Conservation (phyloP, 2,888 invertebrate species). For the Achlya flavicornis region DNA sequence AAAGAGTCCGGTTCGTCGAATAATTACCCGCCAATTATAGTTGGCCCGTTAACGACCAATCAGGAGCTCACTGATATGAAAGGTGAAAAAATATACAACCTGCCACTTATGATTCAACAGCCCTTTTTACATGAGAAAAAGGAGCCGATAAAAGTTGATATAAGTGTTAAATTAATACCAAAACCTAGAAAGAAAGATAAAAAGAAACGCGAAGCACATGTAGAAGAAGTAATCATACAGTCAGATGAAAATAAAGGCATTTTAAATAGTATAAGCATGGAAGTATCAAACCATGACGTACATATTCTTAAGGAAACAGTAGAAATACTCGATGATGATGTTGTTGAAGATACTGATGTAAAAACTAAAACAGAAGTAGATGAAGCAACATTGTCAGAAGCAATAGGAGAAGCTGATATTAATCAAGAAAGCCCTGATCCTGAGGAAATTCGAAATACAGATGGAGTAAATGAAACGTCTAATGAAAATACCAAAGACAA, state of each 20-base stretch:
- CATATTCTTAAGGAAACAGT: conserved; percentile 66
- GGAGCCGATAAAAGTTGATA: conserved; percentile 91
- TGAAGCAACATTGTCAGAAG: background rate
- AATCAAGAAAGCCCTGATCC: background rate
- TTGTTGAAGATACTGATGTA: conserved; percentile 31
- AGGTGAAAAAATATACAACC: conserved; percentile 75
- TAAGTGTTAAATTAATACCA: conserved; percentile 89
- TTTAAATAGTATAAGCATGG: conserved; percentile 75
- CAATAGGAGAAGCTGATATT: background rate
- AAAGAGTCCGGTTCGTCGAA: conserved; percentile 85
- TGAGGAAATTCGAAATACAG: background rate
- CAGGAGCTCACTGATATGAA: conserved; percentile 75
- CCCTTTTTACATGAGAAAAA: conserved; percentile 85
- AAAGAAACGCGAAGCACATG: conserved; percentile 60
- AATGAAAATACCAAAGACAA: background rate
- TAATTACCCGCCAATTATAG: conserved; percentile 75
- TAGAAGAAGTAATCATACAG: conserved; percentile 56
- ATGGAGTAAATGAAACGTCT: background rate
- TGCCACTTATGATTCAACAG: conserved; percentile 83
- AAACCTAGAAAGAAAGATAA: conserved; percentile 80
- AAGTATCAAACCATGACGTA: conserved; percentile 67
- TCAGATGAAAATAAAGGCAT: conserved; percentile 63
- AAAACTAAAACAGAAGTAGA: conserved; percentile 28
- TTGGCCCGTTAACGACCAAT: conserved; percentile 80
- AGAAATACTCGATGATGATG: conserved; percentile 52